A percentile compares a stretch with the other conserved stretches of the same genome.
These are phyloP conservation scores for Tortrix viridana DNA, from an alignment of 2,888 invertebrate genomes.

Conservation along the genomic window DNA sequence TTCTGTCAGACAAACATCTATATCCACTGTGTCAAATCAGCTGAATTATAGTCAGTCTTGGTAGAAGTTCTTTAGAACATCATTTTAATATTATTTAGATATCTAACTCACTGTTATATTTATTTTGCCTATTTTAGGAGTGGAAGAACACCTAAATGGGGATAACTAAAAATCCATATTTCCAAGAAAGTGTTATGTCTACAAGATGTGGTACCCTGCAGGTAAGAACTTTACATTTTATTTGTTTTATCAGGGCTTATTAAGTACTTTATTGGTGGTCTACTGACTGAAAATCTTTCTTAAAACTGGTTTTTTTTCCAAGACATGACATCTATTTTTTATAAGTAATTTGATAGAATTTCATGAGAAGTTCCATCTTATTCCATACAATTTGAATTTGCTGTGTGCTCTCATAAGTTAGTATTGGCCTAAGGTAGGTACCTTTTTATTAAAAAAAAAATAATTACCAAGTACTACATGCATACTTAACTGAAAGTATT, in stretches of 20 bases:
- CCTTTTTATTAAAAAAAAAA: too few relatives aligned
- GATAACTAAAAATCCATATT: not conserved
- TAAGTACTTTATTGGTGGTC: not conserved
- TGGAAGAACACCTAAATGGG: slow-evolving; percentile 16
- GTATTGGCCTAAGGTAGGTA: too few relatives aligned
- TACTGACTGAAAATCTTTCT: not conserved
- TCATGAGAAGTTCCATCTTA: too few relatives aligned
- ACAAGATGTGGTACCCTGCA: slow-evolving; percentile 6
- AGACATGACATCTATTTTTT: too few relatives aligned
- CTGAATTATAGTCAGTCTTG: slow-evolving; percentile 15
- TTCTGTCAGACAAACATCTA: slow-evolving; percentile 59
- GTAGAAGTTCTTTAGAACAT: slow-evolving; percentile 1
- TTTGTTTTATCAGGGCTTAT: not conserved
- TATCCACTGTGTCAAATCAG: slow-evolving; percentile 26
- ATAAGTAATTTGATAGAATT: too few relatives aligned
- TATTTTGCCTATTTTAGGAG: slow-evolving; percentile 18
- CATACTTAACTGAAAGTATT: too few relatives aligned
- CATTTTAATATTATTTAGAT: too few relatives aligned
- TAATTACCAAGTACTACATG: too few relatives aligned
- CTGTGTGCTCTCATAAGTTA: too few relatives aligned
- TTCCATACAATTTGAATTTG: too few relatives aligned
- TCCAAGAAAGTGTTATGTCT: not conserved
- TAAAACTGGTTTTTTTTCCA: too few relatives aligned
- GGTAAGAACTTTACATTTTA: slow-evolving; percentile 17
- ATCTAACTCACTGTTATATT: not conserved